These are phyloP conservation scores for Marronus borbonicus DNA, from an alignment of 2,888 invertebrate species.

Conservation along the genomic window DNA sequence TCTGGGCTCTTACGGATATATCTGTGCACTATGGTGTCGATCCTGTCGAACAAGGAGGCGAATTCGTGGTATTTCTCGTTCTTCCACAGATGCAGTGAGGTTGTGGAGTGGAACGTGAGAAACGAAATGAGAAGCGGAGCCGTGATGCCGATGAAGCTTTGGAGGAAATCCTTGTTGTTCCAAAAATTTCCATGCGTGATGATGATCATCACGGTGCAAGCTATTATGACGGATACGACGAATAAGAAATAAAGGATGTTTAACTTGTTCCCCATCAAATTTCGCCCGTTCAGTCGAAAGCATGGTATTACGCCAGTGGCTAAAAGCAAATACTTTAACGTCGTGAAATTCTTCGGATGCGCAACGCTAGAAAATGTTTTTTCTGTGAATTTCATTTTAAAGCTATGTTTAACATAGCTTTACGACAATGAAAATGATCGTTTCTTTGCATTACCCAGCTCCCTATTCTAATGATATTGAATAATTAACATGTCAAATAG, in stretches of 20 bases:
- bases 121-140: not conserved
- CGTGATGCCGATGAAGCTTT: not conserved
- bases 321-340: not conserved
- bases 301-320: not conserved
- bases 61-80: conserved; percentile 14
- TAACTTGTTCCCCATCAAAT: not conserved
- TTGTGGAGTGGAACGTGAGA: not conserved
- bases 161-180: not conserved
- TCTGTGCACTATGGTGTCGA: not conserved
- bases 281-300: not conserved
- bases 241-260: not conserved
- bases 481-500: too few species aligned
- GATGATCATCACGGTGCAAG: not conserved
- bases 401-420: too few species aligned
- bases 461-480: too few species aligned
- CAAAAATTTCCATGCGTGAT: too few species aligned
- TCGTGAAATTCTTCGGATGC: not conserved
- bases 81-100: not conserved
- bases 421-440: too few species aligned
- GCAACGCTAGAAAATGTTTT: not conserved
- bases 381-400: not conserved
- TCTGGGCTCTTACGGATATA: not conserved
- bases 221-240: not conserved
- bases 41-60: not conserved
- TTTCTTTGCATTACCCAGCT: too few species aligned